Evolutionary conservation across 2,113 vertebrate genomes (phyloP).

Genomic region (Dasyprocta punctata): DNA sequence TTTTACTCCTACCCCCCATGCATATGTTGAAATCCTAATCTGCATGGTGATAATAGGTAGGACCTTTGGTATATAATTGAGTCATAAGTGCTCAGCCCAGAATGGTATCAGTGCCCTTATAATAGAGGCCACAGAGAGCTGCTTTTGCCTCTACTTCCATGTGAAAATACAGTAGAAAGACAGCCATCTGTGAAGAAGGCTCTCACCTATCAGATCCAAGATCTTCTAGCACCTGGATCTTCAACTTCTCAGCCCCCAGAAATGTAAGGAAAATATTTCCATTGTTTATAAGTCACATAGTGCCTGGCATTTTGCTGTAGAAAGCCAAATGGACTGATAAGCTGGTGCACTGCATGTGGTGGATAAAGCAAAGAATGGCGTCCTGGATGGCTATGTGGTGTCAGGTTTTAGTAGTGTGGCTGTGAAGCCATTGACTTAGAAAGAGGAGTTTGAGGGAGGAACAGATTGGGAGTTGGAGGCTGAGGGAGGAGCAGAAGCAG

Average conservation of each 20-base stretch:
- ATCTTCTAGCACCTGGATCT: neutral
- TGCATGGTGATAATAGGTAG: neutral
- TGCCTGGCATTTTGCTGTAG: neutral
- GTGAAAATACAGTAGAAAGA: neutral
- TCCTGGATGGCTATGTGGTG: conserved; percentile 9
- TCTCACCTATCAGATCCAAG: neutral
- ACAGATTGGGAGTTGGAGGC: conserved; percentile 78
- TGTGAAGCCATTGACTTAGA: conserved; percentile 61
- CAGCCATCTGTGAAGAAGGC: neutral
- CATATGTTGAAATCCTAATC: neutral
- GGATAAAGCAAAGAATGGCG: neutral
- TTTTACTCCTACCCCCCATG: neutral
- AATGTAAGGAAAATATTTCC: neutral
- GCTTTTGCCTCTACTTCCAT: neutral
- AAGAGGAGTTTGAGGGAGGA: conserved; percentile 45
- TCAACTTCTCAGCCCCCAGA: neutral
- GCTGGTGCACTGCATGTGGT: neutral
- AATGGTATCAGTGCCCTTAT: neutral
- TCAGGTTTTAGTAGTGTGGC: neutral
- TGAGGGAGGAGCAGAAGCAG: conserved; percentile 73
- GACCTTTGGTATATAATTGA: neutral
- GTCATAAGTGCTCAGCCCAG: neutral
- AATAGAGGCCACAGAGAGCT: neutral
- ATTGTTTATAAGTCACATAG: neutral
- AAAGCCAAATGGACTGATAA: neutral